Evolutionary conservation across 2,888 invertebrate species (phyloP).

Genomic region (Machimus atricapillus): DNA sequence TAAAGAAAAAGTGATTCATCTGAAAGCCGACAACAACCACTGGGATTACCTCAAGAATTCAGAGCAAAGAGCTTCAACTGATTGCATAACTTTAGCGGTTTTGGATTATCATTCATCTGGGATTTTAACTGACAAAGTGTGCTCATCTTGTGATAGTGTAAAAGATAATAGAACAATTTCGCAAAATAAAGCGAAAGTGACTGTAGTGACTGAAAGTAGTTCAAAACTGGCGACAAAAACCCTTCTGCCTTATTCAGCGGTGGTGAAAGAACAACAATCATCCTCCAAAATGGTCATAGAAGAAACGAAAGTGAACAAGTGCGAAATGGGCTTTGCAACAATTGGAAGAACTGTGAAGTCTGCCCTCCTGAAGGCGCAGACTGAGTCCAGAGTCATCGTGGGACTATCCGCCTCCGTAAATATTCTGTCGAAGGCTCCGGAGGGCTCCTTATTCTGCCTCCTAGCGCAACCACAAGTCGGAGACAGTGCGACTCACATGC

Average conservation of each 20-base stretch:
- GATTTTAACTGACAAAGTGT: not conserved
- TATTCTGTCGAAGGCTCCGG: conserved; percentile 59
- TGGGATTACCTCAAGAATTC: conserved; percentile 42
- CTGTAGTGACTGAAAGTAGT: conserved; percentile 43
- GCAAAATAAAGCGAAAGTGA: conserved; percentile 42
- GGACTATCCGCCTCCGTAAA: conserved; percentile 61
- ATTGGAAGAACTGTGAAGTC: conserved; percentile 59
- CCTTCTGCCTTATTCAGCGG: conserved; percentile 40
- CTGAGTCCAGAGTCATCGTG: conserved; percentile 59
- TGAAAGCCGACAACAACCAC: not conserved
- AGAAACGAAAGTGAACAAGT: conserved; percentile 40
- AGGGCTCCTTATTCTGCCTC: conserved; percentile 73
- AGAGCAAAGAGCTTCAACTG: not conserved
- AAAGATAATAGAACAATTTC: conserved; percentile 3
- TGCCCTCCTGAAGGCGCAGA: conserved; percentile 58
- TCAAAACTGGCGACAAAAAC: conserved; percentile 49
- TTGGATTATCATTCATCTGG: not conserved
- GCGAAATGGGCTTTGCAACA: conserved; percentile 52
- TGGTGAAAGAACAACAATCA: conserved; percentile 31
- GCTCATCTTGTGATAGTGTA: not conserved
- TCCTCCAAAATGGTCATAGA: conserved; percentile 49
- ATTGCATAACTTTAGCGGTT: not conserved
- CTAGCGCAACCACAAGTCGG: conserved; percentile 73
- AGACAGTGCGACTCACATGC: conserved; percentile 80
- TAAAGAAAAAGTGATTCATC: conserved; percentile 39